Base-by-base conservation (phyloP, 2,888 invertebrate genomes). In the Steinernema carpocapsae region DNA sequence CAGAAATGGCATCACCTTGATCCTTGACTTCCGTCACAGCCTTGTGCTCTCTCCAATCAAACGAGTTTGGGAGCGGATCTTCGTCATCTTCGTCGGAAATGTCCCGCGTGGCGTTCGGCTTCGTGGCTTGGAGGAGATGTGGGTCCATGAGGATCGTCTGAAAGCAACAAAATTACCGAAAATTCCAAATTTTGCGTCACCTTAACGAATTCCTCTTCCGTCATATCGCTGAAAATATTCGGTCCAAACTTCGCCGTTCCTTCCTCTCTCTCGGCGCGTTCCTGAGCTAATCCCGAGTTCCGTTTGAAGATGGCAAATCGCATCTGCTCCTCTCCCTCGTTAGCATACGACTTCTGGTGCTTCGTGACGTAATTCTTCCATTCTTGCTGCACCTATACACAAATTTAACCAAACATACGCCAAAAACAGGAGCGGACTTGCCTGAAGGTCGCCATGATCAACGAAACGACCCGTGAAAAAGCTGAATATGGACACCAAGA, bases 1-100 rank as follows among this genome's bases (percentile, higher is more conserved):
- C 19, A 48, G 48, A 7, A 7, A 2, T 17, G 14, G 14, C n/a
- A 17, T 3, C 22, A 56, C 56, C 56, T 56, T 56, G 56, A 24
- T 56, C 56, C 24, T 56, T 56, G 6, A 56, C 56, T 56, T 56
- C 56, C 6, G 56, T 56, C 22, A 56, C 56, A 3, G 56, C 56
- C 3, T 56, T 56, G 26, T 56, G 56, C 6, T 56, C 26, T 56
- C 56, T 56, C 56, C 56, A 56, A 26, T 56, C 56, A 22, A 56
- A 56, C 22, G 56, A 56, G 3, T 56, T 26, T 6, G 56, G 56
- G 3, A 56, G 56, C 22, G 56, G 24, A 26, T 56, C 12, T 4
- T 56, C 14, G 24, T 19, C 6, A 6, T 24, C 6, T 6, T 4
- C 24, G 3, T 19, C 56, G 24, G 4, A 56, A 19, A 56, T 14